Conservation (phyloP, 2,797 vertebrate species). For the Philypnodon macrostomus region DNA sequence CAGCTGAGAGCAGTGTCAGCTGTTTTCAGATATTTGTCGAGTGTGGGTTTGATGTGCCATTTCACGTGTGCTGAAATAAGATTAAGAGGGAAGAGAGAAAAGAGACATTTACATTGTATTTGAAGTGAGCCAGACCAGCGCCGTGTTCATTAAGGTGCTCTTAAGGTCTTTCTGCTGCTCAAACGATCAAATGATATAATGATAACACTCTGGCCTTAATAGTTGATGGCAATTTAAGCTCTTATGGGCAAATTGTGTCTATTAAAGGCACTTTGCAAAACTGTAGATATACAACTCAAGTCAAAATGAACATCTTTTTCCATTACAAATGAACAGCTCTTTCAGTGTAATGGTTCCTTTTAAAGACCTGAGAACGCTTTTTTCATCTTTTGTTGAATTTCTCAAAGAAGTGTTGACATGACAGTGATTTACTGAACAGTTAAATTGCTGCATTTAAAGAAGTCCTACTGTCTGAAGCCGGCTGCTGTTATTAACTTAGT, state of each 20-base stretch:
- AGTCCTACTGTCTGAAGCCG: constrained; percentile 5
- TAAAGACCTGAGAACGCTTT: constrained; percentile 26
- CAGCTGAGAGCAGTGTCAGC: constrained; percentile 65
- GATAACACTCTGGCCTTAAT: constrained; percentile 53
- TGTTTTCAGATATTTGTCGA: constrained; percentile 57
- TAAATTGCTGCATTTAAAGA: constrained; percentile 17
- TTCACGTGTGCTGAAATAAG: background rate
- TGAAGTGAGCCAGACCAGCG: constrained; percentile 49
- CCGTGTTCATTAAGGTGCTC: constrained; percentile 61
- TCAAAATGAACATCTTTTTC: constrained; percentile 27
- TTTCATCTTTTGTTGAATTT: constrained; percentile 15
- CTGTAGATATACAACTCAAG: constrained; percentile 39
- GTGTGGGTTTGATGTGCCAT: constrained; percentile 22
- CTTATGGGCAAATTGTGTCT: constrained; percentile 51
- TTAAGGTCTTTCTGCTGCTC: constrained; percentile 28
- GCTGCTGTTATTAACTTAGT: constrained; percentile 6
- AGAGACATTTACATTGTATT: constrained; percentile 49
- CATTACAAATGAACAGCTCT: constrained; percentile 44
- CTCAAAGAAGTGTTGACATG: constrained; percentile 14
- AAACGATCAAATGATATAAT: constrained; percentile 58
- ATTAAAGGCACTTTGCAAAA: constrained; percentile 50
- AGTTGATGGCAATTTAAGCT: constrained; percentile 59
- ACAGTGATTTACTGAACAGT: constrained; percentile 18
- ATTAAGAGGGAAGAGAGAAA: constrained; percentile 8
- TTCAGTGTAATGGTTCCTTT: constrained; percentile 33